phyloP scores from a whole-genome alignment of 2,797 vertebrate species.

The Melanotaenia nigrans region DNA sequence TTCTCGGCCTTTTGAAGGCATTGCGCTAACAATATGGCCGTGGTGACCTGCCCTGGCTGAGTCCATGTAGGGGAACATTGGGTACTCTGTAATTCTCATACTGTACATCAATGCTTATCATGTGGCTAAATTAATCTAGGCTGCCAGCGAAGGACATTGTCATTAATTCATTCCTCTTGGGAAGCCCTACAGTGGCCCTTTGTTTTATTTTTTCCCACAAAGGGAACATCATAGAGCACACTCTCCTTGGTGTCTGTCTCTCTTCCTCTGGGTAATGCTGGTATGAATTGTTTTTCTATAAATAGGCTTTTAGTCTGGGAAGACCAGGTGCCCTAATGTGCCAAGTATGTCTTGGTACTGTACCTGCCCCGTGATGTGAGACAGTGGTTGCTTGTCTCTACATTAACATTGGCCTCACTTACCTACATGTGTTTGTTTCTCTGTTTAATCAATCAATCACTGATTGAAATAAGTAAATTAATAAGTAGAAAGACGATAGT shows the following conservation, averaged over 20 bases:
- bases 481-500: slow-evolving; percentile 5
- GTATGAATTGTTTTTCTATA: slow-evolving; percentile 77
- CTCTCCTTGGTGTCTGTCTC: slow-evolving; percentile 34
- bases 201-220: too few species aligned
- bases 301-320: slow-evolving; percentile 75
- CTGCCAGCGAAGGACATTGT: slow-evolving; percentile 18
- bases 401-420: slow-evolving; percentile 38
- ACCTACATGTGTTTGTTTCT: not conserved
- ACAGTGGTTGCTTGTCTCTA: slow-evolving; percentile 48
- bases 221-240: slow-evolving; percentile 34
- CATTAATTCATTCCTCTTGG: slow-evolving; percentile 26
- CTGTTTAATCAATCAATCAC: not conserved
- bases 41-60: too few species aligned
- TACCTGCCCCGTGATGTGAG: slow-evolving; percentile 36
- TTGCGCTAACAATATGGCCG: too few species aligned
- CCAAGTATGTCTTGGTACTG: slow-evolving; percentile 68
- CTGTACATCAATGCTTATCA: slow-evolving; percentile 10
- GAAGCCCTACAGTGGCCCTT: not conserved
- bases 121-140: not conserved
- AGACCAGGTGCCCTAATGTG: slow-evolving; percentile 77
- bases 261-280: slow-evolving; percentile 50
- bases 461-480: slow-evolving; percentile 7
- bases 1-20: too few species aligned
- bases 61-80: too few species aligned
- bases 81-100: slow-evolving; percentile 3